These are phyloP conservation scores for Trichoplusia ni DNA, from an alignment of 1,140 invertebrate species.

Conservation along the genomic window DNA sequence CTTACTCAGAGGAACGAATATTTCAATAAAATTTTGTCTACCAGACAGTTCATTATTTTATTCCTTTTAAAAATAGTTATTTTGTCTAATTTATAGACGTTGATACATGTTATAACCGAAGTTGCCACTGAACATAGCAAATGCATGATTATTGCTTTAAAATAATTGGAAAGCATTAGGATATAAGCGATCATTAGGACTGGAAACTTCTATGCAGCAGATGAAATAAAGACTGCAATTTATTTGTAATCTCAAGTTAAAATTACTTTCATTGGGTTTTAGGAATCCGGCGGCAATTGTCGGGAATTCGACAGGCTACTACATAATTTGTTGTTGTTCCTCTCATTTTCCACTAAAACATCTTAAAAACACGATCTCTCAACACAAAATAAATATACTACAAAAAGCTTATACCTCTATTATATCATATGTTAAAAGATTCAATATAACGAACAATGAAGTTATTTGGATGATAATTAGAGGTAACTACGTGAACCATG, in stretches of 20 bases:
- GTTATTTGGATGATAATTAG: slow-evolving; percentile 32
- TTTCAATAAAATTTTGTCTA: slow-evolving; percentile 4
- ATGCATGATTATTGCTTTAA: no score
- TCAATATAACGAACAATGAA: slow-evolving; percentile 24
- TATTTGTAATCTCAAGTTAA: no score
- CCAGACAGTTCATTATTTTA: neutral
- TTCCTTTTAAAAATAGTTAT: no score
- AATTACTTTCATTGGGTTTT: neutral
- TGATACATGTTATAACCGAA: no score
- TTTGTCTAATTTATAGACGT: no score
- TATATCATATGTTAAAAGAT: slow-evolving; percentile 34
- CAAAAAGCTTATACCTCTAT: slow-evolving; percentile 55
- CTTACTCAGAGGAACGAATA: slow-evolving; percentile 21
- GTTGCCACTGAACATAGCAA: no score
- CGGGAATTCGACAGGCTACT: neutral
- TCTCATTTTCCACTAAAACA: slow-evolving; percentile 42
- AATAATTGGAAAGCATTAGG: no score
- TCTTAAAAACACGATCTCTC: slow-evolving; percentile 60
- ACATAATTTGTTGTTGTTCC: slow-evolving; percentile 19
- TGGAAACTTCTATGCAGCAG: no score
- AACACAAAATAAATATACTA: slow-evolving; percentile 73
- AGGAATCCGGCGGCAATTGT: neutral
- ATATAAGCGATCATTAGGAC: no score
- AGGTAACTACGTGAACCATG: slow-evolving; percentile 31
- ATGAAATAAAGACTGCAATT: no score